Conservation (phyloP, 2,888 invertebrate genomes). For the Sarcophaga rosellei region DNA sequence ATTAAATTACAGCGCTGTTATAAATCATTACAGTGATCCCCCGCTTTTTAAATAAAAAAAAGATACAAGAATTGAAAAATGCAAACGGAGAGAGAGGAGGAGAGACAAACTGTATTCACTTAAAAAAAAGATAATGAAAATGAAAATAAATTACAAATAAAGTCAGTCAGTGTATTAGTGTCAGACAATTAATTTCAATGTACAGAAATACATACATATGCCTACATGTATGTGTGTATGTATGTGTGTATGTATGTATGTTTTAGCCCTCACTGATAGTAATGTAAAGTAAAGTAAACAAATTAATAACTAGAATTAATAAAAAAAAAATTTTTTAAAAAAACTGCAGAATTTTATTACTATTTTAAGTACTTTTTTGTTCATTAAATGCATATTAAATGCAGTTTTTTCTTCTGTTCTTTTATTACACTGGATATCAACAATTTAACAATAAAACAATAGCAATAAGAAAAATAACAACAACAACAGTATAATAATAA, state of each 20-base stretch:
- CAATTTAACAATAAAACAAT: conserved; percentile 8
- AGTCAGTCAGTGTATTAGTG: not conserved
- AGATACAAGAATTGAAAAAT: not conserved
- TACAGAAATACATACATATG: not conserved
- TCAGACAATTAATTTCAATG: not conserved
- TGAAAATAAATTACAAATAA: not conserved
- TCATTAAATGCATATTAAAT: not conserved
- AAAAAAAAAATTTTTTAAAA: conserved; percentile 33
- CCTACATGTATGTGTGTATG: not conserved
- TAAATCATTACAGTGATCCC: conserved; percentile 48
- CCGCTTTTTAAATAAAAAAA: conserved; percentile 21
- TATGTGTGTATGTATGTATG: no score
- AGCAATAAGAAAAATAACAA: conserved; percentile 40
- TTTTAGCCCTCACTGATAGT: not conserved
- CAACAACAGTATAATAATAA: conserved; percentile 37
- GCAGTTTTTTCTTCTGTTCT: not conserved
- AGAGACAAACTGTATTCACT: not conserved
- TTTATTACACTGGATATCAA: conserved; percentile 5
- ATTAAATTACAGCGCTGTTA: conserved; percentile 2
- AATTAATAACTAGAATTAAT: conserved; percentile 31
- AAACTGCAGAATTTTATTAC: not conserved
- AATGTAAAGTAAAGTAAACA: conserved; percentile 17
- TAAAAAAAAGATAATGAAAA: not conserved
- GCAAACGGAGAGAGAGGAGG: not conserved
- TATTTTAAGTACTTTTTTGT: not conserved